Conservation (phyloP, 2,888 invertebrate genomes). For the Eilema depressum region DNA sequence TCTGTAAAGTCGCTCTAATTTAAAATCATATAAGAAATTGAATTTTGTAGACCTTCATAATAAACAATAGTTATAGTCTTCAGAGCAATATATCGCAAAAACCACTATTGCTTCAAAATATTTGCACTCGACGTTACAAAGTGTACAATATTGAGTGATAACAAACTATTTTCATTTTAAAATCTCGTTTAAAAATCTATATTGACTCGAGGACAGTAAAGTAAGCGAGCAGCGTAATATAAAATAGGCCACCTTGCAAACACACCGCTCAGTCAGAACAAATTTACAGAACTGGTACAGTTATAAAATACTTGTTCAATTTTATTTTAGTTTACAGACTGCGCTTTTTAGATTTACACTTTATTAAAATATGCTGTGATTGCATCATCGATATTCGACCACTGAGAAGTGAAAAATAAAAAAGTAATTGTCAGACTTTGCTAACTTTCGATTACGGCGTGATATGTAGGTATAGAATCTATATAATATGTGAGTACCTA, state of each 20-base stretch:
- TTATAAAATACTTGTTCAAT: conserved; percentile 45
- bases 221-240: conserved; percentile 41
- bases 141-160: conserved; percentile 9
- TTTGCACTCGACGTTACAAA: conserved; percentile 10
- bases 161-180: conserved; percentile 47
- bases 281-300: conserved; percentile 49
- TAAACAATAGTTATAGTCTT: too few species aligned
- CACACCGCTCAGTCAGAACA: conserved; percentile 52
- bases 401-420: not conserved
- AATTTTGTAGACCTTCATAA: too few species aligned
- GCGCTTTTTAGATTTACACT: conserved; percentile 22
- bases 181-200: conserved; percentile 37
- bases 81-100: not conserved
- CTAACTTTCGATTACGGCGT: too few species aligned
- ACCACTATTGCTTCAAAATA: conserved; percentile 1
- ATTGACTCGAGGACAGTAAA: conserved; percentile 44
- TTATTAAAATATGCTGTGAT: not conserved
- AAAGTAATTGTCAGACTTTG: too few species aligned
- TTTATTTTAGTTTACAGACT: conserved; percentile 24
- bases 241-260: conserved; percentile 59
- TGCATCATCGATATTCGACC: not conserved
- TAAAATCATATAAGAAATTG: too few species aligned
- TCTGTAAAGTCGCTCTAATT: too few species aligned
- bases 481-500: too few species aligned
- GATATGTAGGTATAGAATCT: too few species aligned